Base-by-base conservation (phyloP, 2,113 vertebrate genomes). In the Oriolus oriolus region DNA sequence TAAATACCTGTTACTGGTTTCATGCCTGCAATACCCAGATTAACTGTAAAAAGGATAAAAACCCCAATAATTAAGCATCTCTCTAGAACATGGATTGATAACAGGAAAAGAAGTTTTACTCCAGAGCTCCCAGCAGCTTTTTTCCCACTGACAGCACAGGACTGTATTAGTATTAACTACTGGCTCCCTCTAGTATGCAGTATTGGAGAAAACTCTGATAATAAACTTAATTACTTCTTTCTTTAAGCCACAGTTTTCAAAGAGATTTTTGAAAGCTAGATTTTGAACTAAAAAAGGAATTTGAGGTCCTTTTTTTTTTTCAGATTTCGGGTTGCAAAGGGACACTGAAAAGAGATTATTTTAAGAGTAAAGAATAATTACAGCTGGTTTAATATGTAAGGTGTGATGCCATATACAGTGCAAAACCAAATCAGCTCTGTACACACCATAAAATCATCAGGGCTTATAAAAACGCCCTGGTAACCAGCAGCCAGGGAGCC, bases 401-500 rank as follows among this genome's bases (percentile, higher is more conserved):
- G n/a, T 84, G 59, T 53, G 59, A 85, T 94, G 78, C 70, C 22
- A 39, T 10, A 10, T 4, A 68, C 31, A 59, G 47, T 20, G 35
- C 78, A 45, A 84, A 89, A 53, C 68, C 79, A 93, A 82, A 77
- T 64, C 44, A 80, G 21, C 54, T 52, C 54, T 86, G 64, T 45
- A 39, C 23, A 44, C 68, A 90, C 81, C 92, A 92, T 78, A 94
- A 95, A 93, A 86, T 86, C 79, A 95, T 93, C 90, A 68, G 83
- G 92, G 73, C 49, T 70, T 78, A 68, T 37, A 90, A 87, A 96
- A 93, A 69, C 16, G 53, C 78, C 76, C 83, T 90, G 30, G 90
- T 71, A 96, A 96, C 44, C 76, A 92, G 83, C 68, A 96, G 79
- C 85, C 76, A 79, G 88, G 79, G 90, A 96, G 78, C 63, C 93